Evolutionary conservation across 1,140 invertebrate genomes (phyloP).

Genomic region (Danaus plexippus): DNA sequence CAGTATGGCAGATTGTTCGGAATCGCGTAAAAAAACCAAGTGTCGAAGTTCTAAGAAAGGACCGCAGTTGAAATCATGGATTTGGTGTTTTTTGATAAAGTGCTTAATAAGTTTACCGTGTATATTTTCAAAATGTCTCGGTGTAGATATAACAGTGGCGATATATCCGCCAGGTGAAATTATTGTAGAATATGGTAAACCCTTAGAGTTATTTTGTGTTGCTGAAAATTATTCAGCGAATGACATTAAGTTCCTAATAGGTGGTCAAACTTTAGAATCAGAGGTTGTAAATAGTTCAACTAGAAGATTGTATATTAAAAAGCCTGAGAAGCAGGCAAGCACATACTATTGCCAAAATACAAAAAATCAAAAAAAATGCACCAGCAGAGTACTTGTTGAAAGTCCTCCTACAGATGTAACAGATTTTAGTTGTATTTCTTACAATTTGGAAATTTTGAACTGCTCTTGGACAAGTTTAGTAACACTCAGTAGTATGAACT

Average conservation of each 20-base stretch:
- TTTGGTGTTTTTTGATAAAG: constrained; percentile 50
- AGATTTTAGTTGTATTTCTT: constrained; percentile 77
- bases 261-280: constrained; percentile 25
- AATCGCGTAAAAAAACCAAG: constrained; percentile 40
- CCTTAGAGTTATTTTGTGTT: constrained; percentile 53
- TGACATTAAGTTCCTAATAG: constrained; percentile 41
- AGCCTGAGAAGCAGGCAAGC: constrained; percentile 34
- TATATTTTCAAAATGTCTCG: constrained; percentile 45
- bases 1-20: constrained; percentile 48
- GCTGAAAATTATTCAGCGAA: constrained; percentile 39
- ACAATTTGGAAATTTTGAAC: constrained; percentile 77
- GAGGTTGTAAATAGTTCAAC: constrained; percentile 48
- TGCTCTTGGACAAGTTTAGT: constrained; percentile 75
- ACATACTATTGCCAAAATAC: constrained; percentile 50
- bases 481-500: constrained; percentile 73
- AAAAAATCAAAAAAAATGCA: constrained; percentile 40
- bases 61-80: constrained; percentile 44
- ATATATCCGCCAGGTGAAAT: constrained; percentile 38
- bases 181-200: constrained; percentile 39
- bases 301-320: constrained; percentile 39
- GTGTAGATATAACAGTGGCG: constrained; percentile 39
- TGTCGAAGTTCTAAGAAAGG: constrained; percentile 40
- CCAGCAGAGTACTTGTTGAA: constrained; percentile 48
- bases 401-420: constrained; percentile 68
- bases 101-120: constrained; percentile 51